Evolutionary conservation across 2,797 vertebrate genomes (phyloP), one percentile per base, ranked within the genome.

Genomic region (Bufotes viridis): DNA sequence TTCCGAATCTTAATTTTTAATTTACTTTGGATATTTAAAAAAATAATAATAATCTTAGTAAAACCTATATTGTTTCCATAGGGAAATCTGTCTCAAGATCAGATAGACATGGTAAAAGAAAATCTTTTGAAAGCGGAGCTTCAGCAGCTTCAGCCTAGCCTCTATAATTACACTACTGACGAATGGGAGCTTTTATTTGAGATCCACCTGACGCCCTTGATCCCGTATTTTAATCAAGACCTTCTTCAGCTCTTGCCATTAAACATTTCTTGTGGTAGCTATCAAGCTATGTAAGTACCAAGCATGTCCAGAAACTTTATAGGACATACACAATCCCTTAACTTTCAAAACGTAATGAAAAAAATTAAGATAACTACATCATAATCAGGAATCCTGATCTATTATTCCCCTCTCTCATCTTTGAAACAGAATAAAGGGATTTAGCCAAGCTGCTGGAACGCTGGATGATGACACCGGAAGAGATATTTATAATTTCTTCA

Each of bases 251-350:
- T 81, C 2, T 12, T 89, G 51, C 83, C 87, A 24, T 14, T 17
- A 13, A 24, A 76, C 53, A 74, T 89, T 18, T 55, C 53, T 58
- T 89, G 87, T n/a, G 55, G 78, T 2, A 85, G 78, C 10, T 86
- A 76, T 55, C 87, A 69, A 69, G 78, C 84, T 65, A 89, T 87
- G 87, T 87, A 78, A 83, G 80, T 87, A 53, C 53, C 6, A 81
- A 57, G 4, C 55, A 57, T 11, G 14, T 57, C 14, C 14, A 57
- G 10, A 57, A 0, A 57, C 55, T 11, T 57, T 14, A 57, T 7
- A 14, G 55, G 55, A 55, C 7, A 57, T 57, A 5, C 6, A 57
- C 55, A 1, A 57, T 57, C 2, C 14, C 10, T 57, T 57, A 11
- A 10, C 2, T 14, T 57, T 10, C 34, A 57, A 57, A 57, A 11